Evolutionary conservation across 2,113 vertebrate species (phyloP).

Genomic region (Dromaius novaehollandiae): DNA sequence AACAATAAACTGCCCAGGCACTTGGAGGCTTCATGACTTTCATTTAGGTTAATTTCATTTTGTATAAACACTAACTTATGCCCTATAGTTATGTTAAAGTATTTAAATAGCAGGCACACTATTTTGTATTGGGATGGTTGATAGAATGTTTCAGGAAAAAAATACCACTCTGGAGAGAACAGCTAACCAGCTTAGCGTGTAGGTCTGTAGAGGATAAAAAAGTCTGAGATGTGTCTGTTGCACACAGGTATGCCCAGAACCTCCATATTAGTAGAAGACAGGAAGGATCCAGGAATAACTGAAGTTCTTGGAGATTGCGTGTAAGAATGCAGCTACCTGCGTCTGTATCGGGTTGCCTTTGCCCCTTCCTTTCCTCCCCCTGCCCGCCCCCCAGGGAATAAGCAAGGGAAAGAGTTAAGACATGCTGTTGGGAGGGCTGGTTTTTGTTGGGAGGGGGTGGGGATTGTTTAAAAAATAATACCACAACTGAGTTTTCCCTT

Average conservation of each 20-base stretch:
- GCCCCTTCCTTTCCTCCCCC: background rate
- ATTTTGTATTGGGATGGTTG: background rate
- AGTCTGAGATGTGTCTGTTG: background rate
- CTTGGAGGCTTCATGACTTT: conserved; percentile 29
- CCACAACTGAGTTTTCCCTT: background rate
- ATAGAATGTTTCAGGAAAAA: background rate
- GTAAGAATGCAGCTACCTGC: background rate
- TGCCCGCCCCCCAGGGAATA: background rate
- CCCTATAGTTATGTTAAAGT: background rate
- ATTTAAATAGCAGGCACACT: conserved; percentile 35
- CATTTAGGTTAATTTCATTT: background rate
- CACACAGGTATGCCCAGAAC: conserved; percentile 24
- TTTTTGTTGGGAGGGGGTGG: background rate
- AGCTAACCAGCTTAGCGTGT: background rate
- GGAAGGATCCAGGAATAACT: background rate
- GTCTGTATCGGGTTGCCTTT: conserved; percentile 18
- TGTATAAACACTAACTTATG: conserved; percentile 6
- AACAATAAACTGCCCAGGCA: conserved; percentile 26
- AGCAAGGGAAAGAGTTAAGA: conserved; percentile 25
- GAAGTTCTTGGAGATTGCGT: conserved; percentile 13
- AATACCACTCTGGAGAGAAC: background rate
- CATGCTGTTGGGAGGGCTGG: background rate
- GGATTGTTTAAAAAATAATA: background rate
- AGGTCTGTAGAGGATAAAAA: background rate
- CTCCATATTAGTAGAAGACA: background rate